Conservation (phyloP, 2,113 vertebrate species). For the Nymphicus hollandicus region DNA sequence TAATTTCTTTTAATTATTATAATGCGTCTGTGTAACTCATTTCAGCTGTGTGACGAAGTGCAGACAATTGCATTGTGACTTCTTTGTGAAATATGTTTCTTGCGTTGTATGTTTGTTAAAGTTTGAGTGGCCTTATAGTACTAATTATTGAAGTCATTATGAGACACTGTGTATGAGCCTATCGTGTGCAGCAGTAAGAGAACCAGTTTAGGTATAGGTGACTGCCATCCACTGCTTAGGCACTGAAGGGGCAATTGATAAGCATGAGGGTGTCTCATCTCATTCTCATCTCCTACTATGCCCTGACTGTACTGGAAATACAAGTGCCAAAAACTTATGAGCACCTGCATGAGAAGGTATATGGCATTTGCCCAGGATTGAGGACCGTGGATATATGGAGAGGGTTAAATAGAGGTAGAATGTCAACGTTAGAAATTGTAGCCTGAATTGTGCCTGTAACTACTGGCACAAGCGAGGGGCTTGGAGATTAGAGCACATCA, state of each 20-base stretch:
- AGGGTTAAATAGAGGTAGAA: not conserved
- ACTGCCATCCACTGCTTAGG: not conserved
- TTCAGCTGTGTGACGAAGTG: not conserved
- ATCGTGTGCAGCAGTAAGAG: not conserved
- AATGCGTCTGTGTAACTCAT: not conserved
- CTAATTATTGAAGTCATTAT: not conserved
- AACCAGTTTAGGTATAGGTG: not conserved
- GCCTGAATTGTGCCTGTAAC: not conserved
- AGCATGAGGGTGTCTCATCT: not conserved
- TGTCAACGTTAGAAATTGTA: rapidly evolving
- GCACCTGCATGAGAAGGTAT: not conserved
- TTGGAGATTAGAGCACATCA: not conserved
- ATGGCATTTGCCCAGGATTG: rapidly evolving
- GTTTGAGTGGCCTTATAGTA: not conserved
- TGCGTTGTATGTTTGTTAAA: not conserved
- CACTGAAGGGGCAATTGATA: not conserved
- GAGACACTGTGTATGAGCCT: not conserved
- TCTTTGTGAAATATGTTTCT: not conserved
- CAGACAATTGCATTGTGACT: not conserved
- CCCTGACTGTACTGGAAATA: not conserved
- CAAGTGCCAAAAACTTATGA: not conserved
- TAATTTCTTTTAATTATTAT: not conserved
- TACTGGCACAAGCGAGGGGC: not conserved
- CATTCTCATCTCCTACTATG: not conserved
- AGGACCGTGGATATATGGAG: not conserved